These are phyloP conservation scores for Epinephelus coioides DNA, from an alignment of 2,797 vertebrate genomes.

Conservation along the genomic window DNA sequence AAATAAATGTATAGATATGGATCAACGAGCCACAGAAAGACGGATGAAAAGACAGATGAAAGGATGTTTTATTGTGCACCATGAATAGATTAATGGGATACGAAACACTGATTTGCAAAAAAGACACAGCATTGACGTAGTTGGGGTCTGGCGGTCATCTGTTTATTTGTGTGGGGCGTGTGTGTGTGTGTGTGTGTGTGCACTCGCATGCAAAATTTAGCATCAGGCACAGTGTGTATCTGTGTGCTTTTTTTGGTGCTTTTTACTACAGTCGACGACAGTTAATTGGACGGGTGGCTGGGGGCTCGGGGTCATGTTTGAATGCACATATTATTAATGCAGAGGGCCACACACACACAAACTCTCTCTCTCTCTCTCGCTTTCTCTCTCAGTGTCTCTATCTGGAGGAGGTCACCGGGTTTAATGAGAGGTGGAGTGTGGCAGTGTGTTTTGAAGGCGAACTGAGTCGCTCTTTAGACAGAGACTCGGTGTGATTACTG, in stretches of 20 bases:
- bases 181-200: constrained; percentile 34
- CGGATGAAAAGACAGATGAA: constrained; percentile 11
- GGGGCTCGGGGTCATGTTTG: constrained; percentile 61
- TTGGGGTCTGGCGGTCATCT: constrained; percentile 25
- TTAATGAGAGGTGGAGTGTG: constrained; percentile 83
- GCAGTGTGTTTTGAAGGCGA: constrained; percentile 72
- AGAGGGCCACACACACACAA: constrained; percentile 57
- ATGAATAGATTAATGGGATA: constrained; percentile 19
- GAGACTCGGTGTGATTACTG: constrained; percentile 75
- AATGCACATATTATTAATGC: constrained; percentile 76
- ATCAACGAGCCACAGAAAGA: constrained; percentile 23
- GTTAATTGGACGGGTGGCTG: constrained; percentile 56
- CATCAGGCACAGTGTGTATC: constrained; percentile 36
- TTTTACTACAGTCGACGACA: constrained; percentile 47
- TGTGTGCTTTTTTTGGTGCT: constrained; percentile 19
- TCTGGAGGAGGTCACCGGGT: constrained; percentile 78
- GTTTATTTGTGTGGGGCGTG: constrained; percentile 48
- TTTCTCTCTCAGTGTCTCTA: constrained; percentile 18
- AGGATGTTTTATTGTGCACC: constrained; percentile 2
- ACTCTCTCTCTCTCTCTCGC: neutral
- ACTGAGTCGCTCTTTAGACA: constrained; percentile 76
- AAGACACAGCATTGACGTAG: constrained; percentile 20
- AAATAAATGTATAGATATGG: constrained; percentile 20
- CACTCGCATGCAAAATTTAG: constrained; percentile 42
- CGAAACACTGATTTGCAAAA: constrained; percentile 23